Percentiles rank a stretch among this genome's conserved stretches.
These are phyloP conservation scores for Acleris emargana DNA, from an alignment of 2,888 invertebrate genomes.

Conservation along the genomic window DNA sequence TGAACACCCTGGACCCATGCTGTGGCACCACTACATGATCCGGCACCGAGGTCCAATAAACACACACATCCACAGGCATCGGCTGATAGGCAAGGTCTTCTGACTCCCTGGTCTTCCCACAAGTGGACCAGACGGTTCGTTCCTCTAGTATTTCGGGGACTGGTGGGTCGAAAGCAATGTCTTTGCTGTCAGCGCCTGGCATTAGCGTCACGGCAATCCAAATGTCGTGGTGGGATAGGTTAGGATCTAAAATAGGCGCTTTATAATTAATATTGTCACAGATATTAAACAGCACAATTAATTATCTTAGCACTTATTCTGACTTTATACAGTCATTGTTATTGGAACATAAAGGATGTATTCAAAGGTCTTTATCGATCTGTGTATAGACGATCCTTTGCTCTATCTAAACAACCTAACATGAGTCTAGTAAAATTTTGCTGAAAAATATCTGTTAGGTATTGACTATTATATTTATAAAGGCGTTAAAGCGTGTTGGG, in stretches of 20 bases:
- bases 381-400: too few species aligned
- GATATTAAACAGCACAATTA: too few species aligned
- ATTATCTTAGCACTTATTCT: too few species aligned
- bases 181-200: conserved; percentile 69
- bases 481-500: too few species aligned
- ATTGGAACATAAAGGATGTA: too few species aligned
- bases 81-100: conserved; percentile 72
- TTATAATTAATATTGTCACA: background rate
- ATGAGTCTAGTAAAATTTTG: too few species aligned
- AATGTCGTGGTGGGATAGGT: conserved; percentile 71
- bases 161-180: conserved; percentile 67
- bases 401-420: too few species aligned
- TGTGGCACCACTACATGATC: conserved; percentile 76
- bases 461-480: too few species aligned
- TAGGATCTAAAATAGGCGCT: conserved; percentile 63
- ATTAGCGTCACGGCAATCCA: conserved; percentile 75
- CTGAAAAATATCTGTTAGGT: too few species aligned
- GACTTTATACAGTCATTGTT: too few species aligned
- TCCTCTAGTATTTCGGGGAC: conserved; percentile 67
- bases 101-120: conserved; percentile 68
- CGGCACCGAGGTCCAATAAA: conserved; percentile 77
- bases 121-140: conserved; percentile 66
- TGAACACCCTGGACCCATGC: conserved; percentile 73
- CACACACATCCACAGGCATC: conserved; percentile 66
- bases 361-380: too few species aligned